Base-by-base conservation (phyloP, 2,113 vertebrate species). In the Megaceryle torquata region DNA sequence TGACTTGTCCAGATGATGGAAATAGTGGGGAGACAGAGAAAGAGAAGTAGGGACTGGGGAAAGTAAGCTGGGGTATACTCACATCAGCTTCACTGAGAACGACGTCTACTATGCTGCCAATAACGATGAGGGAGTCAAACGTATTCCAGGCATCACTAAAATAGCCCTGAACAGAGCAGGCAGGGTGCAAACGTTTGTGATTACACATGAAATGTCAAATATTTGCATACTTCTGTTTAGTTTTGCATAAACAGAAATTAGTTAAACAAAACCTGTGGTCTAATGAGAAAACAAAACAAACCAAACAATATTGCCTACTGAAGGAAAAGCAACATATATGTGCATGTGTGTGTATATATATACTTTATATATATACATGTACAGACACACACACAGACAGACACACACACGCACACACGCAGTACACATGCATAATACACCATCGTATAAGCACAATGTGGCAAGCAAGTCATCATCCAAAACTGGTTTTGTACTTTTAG, bases 41-140 rank as follows among this genome's bases (percentile, higher is more conserved):
- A 93, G 92, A 90, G 83, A 96, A 95, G 93, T 95, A 96, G 97
- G 90, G 88, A 72, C 93, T 93, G 46, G 50, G 85, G 86, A 74
- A 86, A 96, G 97, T 96, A 89, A 80, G 86, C 84, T 92, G 96
- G 95, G 91, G 96, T 95, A 98, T 99, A 99, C 99, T 99, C 98
- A 99, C 99, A 98, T 99, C 99, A 43, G 99, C 98, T 98, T 99
- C 99, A 98, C 99, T 99, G 97, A 99, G 99, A 97, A 99, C 99
- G 98, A 99, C 99, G 98, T 99, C 99, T 98, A 99, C 98, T 98
- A 99, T 99, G 98, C 99, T 99, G 98, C 99, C 99, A 98, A 99
- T 99, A 98, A 99, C 99, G 99, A 99, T 99, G 98, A 99, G 98
- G 97, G 99, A 99, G 97, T 99, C 99, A 98, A 99, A 99, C 97